Evolutionary conservation across 1,140 invertebrate genomes (phyloP), one percentile per base, ranked within the genome.

Genomic region (Drosophila lini): DNA sequence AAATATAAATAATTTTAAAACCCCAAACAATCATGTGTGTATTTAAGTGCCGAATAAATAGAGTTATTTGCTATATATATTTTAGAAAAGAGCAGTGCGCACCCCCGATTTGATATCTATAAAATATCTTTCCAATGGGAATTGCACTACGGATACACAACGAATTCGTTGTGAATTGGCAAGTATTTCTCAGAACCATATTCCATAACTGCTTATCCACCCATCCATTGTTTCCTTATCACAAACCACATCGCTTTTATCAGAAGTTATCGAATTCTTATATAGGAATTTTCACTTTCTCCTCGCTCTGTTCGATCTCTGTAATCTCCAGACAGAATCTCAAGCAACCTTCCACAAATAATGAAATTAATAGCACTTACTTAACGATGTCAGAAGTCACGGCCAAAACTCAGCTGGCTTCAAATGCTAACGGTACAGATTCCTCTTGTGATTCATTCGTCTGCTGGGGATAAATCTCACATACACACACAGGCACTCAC

Each of bases 401-500:
- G 32, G 22, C 8, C 3, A 0, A 63, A 19, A 19, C 19, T 22
- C 64, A 10, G 34, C 25, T 19, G n/a, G 16, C 63, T 34, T 16
- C 32, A 15, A 41, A 2, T 38, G 25, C 63, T 52, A 45, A 36
- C 36, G 8, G 47, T 44, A 69, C 47, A 44, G 48, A 42, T 44
- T 11, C 31, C n/a, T 16, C 15, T 57, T 34, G 28, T 64, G 61
- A 64, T 64, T 64, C 61, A 64, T 31, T 9, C 40, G 38, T 13
- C 34, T 47, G 16, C 16, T 34, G 47, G 22, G 60, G 16, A 28
- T 65, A 40, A 63, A n/a, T 67, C 13, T 16, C 42, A 22, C 22
- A 32, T 25, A 13, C 45, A 19, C 19, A 28, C 22, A n/a, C 48
- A n/a, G 13, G 13, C 38, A 38, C 25, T n/a, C 28, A 36, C 31